Evolutionary conservation across 1,140 invertebrate species (phyloP), one percentile per base, ranked within the genome.

Genomic region (Scaptomyza hsui): DNA sequence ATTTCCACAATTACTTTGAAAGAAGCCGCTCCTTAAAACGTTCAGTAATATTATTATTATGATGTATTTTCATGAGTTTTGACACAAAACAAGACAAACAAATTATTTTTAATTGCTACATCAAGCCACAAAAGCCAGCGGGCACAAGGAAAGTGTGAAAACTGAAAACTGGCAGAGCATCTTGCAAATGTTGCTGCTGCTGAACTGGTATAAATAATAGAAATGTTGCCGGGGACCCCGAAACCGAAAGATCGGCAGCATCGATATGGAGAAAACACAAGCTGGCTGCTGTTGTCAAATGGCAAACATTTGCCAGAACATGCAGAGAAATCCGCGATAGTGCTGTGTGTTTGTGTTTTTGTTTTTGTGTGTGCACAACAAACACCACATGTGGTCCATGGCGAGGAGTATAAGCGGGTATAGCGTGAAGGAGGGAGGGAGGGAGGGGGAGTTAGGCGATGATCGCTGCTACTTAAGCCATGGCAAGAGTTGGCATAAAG

Each of bases 81-180:
- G 81, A 85, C 81, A 78, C 35, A 72, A 81, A 81, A 85, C 81
- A 85, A 77, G 82, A 49, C 51, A 81, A 86, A 81, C 81, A 88
- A 85, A 81, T 85, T 85, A 85, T 77, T 88, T 86, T 86, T 86
- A 86, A 86, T 86, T 86, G 81, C 73, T 81, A 86, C 80, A 86
- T 57, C 71, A 61, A 29, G 52, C 18, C 52, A 47, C 56, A 44
- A 21, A 29, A 29, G 55, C 63, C 60, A 42, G 41, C 32, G 49
- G 64, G 29, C 80, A 72, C 29, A 61, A 74, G 80, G 81, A 86
- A 85, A 85, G 80, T 86, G 81, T 77, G 80, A 85, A 85, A 80
- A 86, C 64, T 80, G 64, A 57, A 86, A 77, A 86, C 64, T 86
- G 69, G 61, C 80, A 77, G 80, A 85, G 72, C 71, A 51, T 61